Evolutionary conservation across 2,797 vertebrate species (phyloP).

Genomic region (Capromys pilorides): DNA sequence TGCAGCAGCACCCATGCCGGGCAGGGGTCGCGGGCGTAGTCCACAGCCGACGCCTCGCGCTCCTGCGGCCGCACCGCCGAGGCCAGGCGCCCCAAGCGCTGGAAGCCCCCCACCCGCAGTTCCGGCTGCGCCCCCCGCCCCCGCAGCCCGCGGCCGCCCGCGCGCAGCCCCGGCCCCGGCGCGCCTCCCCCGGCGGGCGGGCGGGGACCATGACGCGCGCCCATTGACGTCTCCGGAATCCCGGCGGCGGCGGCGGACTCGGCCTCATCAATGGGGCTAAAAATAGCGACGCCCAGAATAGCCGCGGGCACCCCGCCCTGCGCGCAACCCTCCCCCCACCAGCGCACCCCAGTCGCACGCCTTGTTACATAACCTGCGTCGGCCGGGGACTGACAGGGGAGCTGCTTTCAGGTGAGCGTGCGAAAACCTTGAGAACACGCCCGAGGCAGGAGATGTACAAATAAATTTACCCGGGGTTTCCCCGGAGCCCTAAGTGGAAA

Average conservation of each 20-base stretch:
- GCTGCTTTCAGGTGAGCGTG: conserved; percentile 48
- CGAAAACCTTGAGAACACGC: conserved; percentile 10
- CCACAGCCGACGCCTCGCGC: conserved; percentile 18
- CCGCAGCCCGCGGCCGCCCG: conserved; percentile 60
- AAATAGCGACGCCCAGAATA: conserved; percentile 74
- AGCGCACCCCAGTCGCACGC: background rate
- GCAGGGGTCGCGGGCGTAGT: background rate
- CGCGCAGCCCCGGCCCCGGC: background rate
- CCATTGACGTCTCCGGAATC: conserved; percentile 84
- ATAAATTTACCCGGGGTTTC: conserved; percentile 58
- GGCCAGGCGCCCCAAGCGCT: background rate
- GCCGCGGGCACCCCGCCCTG: conserved; percentile 55
- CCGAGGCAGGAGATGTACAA: conserved; percentile 15
- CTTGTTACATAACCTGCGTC: conserved; percentile 66
- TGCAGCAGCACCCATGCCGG: background rate
- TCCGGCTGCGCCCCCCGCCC: conserved; percentile 71
- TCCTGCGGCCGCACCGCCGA: background rate
- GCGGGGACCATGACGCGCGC: conserved; percentile 73
- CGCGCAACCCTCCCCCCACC: background rate
- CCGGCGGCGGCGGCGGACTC: conserved; percentile 79
- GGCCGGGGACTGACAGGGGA: background rate
- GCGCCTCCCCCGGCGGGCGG: conserved; percentile 69
- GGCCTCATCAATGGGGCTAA: conserved; percentile 81
- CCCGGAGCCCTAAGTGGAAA: conserved; percentile 61
- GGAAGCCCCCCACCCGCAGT: conserved; percentile 63